A percentile compares a stretch with the other conserved stretches of the same genome.
These are phyloP conservation scores for Brachyptera putata DNA, from an alignment of 2,888 invertebrate species.

Conservation along the genomic window DNA sequence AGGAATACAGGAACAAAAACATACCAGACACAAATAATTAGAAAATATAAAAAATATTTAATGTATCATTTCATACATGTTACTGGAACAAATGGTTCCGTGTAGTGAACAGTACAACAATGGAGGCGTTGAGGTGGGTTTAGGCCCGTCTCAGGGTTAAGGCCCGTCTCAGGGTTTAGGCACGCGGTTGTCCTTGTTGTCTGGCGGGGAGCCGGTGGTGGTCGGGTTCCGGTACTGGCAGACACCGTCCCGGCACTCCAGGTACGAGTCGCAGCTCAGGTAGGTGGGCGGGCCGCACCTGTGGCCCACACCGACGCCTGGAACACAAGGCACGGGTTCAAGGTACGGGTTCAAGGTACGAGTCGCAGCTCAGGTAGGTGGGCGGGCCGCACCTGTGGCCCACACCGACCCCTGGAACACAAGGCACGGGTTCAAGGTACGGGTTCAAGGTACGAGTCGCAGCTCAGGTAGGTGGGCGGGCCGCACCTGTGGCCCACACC, in stretches of 20 bases:
- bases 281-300: slow-evolving; percentile 9
- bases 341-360: slow-evolving; percentile 1
- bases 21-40: too few relatives aligned
- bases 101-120: too few relatives aligned
- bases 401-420: not conserved
- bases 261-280: not conserved
- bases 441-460: slow-evolving; percentile 1
- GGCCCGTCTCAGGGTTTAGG: too few relatives aligned
- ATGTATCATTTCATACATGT: too few relatives aligned
- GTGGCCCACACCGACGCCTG: not conserved
- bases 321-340: not conserved
- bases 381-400: slow-evolving; percentile 2
- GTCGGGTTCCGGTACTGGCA: slow-evolving; percentile 10
- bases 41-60: too few relatives aligned
- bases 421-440: slow-evolving; percentile 3
- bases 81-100: too few relatives aligned
- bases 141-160: too few relatives aligned
- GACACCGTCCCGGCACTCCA: slow-evolving; percentile 3
- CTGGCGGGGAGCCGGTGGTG: too few relatives aligned
- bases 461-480: slow-evolving; percentile 5
- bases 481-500: slow-evolving; percentile 1
- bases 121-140: too few relatives aligned
- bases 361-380: slow-evolving; percentile 7
- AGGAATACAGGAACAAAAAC: too few relatives aligned
- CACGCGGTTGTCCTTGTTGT: too few relatives aligned